These are phyloP conservation scores for Herpailurus yagouaroundi DNA, from an alignment of 2,113 vertebrate species.

Conservation along the genomic window DNA sequence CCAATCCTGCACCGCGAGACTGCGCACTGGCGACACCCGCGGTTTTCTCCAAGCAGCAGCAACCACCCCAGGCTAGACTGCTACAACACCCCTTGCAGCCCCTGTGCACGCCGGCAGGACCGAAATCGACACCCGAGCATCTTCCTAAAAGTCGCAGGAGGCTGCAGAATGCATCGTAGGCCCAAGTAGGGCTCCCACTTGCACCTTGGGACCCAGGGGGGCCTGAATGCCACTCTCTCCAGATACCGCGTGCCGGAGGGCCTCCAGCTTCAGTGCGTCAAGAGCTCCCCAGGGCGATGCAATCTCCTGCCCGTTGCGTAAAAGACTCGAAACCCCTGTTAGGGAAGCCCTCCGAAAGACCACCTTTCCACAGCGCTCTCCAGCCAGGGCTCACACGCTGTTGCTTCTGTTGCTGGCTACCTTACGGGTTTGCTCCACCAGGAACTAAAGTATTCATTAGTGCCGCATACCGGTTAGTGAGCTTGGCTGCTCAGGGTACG, in stretches of 20 bases:
- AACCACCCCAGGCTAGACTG: no score
- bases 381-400: background rate
- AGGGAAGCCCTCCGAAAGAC: background rate
- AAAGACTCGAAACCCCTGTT: background rate
- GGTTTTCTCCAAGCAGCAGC: background rate
- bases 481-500: background rate
- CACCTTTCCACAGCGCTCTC: background rate
- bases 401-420: background rate
- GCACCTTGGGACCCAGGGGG: no score
- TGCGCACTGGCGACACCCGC: fast-evolving
- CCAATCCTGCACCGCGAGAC: fast-evolving
- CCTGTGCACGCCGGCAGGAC: background rate
- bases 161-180: background rate
- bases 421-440: background rate
- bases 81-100: no score
- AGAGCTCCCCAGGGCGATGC: background rate
- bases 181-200: background rate
- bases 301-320: background rate
- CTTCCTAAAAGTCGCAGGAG: background rate
- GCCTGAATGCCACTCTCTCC: background rate
- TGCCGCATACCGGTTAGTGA: fast-evolving
- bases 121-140: background rate
- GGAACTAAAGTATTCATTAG: background rate
- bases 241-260: background rate
- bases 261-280: background rate